Evolutionary conservation across 2,113 vertebrate genomes (phyloP).

Genomic region (Menidia beryllina): DNA sequence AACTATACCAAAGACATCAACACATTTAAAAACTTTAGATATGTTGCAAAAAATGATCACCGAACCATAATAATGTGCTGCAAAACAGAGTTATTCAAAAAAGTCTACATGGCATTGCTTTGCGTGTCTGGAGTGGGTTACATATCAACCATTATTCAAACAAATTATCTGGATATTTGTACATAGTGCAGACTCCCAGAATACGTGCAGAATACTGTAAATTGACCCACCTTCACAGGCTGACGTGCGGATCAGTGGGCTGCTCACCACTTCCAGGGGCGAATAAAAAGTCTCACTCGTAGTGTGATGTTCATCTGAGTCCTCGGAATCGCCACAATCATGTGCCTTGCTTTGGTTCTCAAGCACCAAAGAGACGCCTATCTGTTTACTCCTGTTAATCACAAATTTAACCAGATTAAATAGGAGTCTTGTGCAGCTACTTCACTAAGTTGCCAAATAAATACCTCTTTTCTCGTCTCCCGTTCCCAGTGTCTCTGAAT

Average conservation of each 20-base stretch:
- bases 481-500: slow-evolving; percentile 95
- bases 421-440: too few species aligned
- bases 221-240: slow-evolving; percentile 83
- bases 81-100: too few species aligned
- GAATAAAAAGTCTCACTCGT: slow-evolving; percentile 86
- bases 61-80: too few species aligned
- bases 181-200: not conserved
- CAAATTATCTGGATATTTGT: not conserved
- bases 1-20: not conserved
- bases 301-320: slow-evolving; percentile 85
- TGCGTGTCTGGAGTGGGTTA: too few species aligned
- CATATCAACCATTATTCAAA: too few species aligned
- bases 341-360: slow-evolving; percentile 87
- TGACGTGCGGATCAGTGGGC: slow-evolving; percentile 84
- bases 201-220: too few species aligned
- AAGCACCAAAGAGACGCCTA: slow-evolving; percentile 85
- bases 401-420: slow-evolving; percentile 12
- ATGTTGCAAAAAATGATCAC: too few species aligned
- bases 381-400: slow-evolving; percentile 85
- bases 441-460: not conserved
- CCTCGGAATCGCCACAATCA: slow-evolving; percentile 91
- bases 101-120: not conserved
- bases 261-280: slow-evolving; percentile 81
- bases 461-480: slow-evolving; percentile 93
- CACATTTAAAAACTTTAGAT: too few species aligned